Evolutionary conservation across 2,113 vertebrate genomes (phyloP).

Genomic region (Cyanoramphus novaezelandiae): DNA sequence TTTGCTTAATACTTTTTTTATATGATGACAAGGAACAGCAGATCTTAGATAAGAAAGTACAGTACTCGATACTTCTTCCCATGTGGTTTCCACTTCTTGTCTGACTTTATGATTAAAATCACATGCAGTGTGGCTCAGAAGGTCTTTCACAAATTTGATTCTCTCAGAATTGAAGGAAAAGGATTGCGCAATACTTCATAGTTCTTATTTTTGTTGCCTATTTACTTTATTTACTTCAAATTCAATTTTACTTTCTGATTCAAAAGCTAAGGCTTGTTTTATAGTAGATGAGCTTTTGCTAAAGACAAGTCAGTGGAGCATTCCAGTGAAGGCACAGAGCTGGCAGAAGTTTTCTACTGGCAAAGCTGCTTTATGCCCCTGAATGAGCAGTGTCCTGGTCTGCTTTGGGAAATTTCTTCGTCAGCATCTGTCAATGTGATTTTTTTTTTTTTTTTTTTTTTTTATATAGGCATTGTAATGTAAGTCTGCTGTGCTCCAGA

Average conservation of each 20-base stretch:
- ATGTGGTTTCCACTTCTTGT: background rate
- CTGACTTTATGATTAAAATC: background rate
- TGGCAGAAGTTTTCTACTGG: background rate
- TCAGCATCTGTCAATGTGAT: background rate
- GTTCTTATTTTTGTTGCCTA: background rate
- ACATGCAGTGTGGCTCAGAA: background rate
- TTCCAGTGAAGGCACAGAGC: background rate
- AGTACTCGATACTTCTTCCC: background rate
- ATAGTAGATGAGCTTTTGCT: background rate
- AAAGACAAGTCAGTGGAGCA: slow-evolving; percentile 17
- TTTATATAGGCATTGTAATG: background rate
- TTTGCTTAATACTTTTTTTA: background rate
- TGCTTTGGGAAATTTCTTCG: slow-evolving; percentile 15
- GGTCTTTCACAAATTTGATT: background rate
- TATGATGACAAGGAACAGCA: background rate
- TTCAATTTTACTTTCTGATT: background rate
- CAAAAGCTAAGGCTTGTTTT: background rate
- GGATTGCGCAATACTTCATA: background rate
- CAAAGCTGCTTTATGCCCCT: background rate
- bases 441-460: background rate
- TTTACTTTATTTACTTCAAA: background rate
- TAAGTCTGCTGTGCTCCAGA: background rate
- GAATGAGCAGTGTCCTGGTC: background rate
- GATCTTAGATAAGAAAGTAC: background rate
- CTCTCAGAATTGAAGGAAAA: background rate